phyloP scores from a whole-genome alignment of 1,140 invertebrate genomes.

The Zaprionus vittiger region DNA sequence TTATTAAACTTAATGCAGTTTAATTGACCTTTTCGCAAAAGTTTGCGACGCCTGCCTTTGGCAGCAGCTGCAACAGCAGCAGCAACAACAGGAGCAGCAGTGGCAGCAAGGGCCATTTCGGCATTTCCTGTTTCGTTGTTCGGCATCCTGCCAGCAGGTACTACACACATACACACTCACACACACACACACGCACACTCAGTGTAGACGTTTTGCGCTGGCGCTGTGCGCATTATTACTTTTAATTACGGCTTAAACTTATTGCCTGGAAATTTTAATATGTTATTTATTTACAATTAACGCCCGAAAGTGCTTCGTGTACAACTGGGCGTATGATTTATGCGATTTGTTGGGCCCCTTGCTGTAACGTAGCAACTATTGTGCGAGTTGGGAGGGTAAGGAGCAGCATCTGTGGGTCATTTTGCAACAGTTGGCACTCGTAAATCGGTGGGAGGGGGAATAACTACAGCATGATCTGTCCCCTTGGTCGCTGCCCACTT shows the following conservation, averaged over 20 bases:
- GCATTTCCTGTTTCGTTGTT: slow-evolving; percentile 11
- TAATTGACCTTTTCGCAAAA: slow-evolving; percentile 78
- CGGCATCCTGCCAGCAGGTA: slow-evolving; percentile 56
- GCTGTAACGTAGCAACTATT: slow-evolving; percentile 60
- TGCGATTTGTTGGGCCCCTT: slow-evolving; percentile 50
- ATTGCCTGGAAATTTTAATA: slow-evolving; percentile 83
- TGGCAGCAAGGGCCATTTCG: slow-evolving; percentile 25
- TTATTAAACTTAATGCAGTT: slow-evolving; percentile 83
- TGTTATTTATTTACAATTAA: slow-evolving; percentile 83
- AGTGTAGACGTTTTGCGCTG: slow-evolving; percentile 27
- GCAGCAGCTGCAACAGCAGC: slow-evolving; percentile 43
- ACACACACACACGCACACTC: not conserved
- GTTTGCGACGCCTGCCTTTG: slow-evolving; percentile 76
- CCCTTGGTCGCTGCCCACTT: too few relatives aligned
- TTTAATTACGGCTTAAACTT: slow-evolving; percentile 81
- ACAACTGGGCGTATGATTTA: slow-evolving; percentile 80
- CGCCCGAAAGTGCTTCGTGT: slow-evolving; percentile 65
- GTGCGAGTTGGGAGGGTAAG: not conserved
- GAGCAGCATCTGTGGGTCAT: slow-evolving; percentile 20
- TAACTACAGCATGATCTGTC: not conserved
- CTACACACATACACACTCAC: slow-evolving; percentile 8
- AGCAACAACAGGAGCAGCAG: not conserved
- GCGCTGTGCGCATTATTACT: slow-evolving; percentile 72
- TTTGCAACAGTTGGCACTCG: slow-evolving; percentile 70
- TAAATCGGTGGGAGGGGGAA: slow-evolving; percentile 31